Evolutionary conservation across 2,113 vertebrate genomes (phyloP), one percentile per base, ranked within the genome.

Genomic region (Lycocorax pyrrhopterus): DNA sequence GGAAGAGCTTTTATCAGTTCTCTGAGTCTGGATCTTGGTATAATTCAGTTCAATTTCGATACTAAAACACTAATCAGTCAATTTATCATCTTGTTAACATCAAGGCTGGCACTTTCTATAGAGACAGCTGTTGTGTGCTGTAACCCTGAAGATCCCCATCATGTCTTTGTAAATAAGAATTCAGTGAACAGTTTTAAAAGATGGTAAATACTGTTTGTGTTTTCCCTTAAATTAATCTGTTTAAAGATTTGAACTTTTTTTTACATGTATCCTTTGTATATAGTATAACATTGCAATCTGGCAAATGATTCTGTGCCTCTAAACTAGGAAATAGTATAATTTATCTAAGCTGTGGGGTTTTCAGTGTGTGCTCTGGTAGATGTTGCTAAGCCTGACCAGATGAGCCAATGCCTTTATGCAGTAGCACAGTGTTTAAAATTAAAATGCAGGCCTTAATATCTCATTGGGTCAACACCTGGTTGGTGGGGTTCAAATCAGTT

Each of bases 71-170:
- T 39, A 52, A 73, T 73, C 85, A 89, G 60, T 91, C 73, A 51
- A 8, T 87, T 89, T 93, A 67, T 94, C 46, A 74, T 91, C 84
- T 68, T 74, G 62, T 87, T 93, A 79, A 63, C 13, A 8, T 87
- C 47, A 85, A 60, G 53, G 75, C 60, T 94, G 84, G 79, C 75
- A 69, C 51, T 91, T 94, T 46, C 46, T 76, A 35, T 43, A 73
- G 76, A 72, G 62, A 30, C 82, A 93, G 72, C 89, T 90, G 71
- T 60, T 91, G 62, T 39, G 49, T 84, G 64, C 32, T 91, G 55
- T 90, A 95, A 87, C 96, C 93, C 89, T 92, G 74, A 87, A 79
- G 82, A 67, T 87, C 51, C 43, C 71, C 63, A 22, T 64, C 58
- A 7, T 86, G 55, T 83, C 59, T 78, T 75, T 71, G 83, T 89